Base-by-base conservation (phyloP, 2,888 invertebrate species). In the Volucella zonaria region DNA sequence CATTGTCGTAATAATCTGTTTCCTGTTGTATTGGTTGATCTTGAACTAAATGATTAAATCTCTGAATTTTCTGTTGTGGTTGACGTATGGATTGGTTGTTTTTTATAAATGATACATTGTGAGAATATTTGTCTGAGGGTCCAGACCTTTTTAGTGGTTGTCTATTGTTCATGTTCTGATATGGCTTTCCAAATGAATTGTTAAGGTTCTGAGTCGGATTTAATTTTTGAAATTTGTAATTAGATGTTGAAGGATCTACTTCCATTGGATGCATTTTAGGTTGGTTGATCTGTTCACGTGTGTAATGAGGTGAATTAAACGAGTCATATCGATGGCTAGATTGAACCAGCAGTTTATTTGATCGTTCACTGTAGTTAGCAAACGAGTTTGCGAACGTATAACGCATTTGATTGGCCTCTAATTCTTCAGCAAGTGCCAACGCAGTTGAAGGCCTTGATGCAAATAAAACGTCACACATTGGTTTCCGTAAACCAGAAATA, bases 401-500 rank as follows among this genome's bases (percentile, higher is more conserved):
- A 6, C 23, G 52, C 52, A 12, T 52, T n/a, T 52, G 52, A 12
- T 52, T 52, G 11, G 52, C 52, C 23, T 23, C 23, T 52, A 23
- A 23, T 14, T 70, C 70, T 9, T 64, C 49, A 23, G 66, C 42
- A 47, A 52, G 66, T 31, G 62, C 74, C 42, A 74, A 56, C 3
- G 64, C 74, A 52, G 45, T 47, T 31, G 74, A 11, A 64, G 64
- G 64, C 18, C 64, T 52, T 9, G 45, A 74, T 8, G 64, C 42
- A 64, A 66, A 75, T 38, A 75, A 40, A 45, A 58, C 42, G 15
- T 64, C 76, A 23, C 70, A 56, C 67, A 76, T 68, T 49, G 81
- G 64, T 54, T 71, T 75, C 9, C 54, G 51, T 14, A 81, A 58
- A 2, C 71, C 67, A 11, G 86, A 68, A 43, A 76, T 61, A 61